phyloP scores from a whole-genome alignment of 2,888 invertebrate species.

The Barypeithes pellucidus region DNA sequence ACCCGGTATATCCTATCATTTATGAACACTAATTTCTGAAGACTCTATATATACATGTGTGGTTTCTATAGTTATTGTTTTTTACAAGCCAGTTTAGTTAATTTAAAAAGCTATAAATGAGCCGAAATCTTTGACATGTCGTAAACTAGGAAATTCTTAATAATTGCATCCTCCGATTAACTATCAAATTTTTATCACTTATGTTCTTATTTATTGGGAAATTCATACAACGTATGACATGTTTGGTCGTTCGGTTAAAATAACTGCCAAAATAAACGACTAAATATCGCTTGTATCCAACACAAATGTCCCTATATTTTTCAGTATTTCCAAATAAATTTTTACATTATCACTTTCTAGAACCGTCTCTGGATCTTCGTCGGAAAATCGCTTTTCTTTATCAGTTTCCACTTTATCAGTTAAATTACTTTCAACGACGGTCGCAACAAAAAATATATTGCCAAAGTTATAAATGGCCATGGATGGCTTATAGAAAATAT shows the following conservation, averaged over 20 bases:
- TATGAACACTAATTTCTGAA: too few relatives aligned
- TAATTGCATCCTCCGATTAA: too few relatives aligned
- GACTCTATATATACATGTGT: too few relatives aligned
- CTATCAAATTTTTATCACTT: too few relatives aligned
- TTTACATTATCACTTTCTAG: constrained; percentile 25
- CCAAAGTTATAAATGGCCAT: constrained; percentile 9
- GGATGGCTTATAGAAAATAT: background rate
- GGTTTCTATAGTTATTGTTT: too few relatives aligned
- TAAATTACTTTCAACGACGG: constrained; percentile 23
- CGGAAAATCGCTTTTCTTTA: constrained; percentile 17
- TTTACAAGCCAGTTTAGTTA: too few relatives aligned
- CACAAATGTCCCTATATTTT: constrained; percentile 14
- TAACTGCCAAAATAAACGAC: constrained; percentile 5
- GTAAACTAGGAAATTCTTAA: too few relatives aligned
- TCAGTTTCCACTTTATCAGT: constrained; percentile 26
- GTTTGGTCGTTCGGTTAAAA: background rate
- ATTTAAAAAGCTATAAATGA: too few relatives aligned
- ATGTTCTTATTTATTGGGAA: too few relatives aligned
- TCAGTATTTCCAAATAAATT: constrained; percentile 20
- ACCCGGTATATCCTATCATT: too few relatives aligned
- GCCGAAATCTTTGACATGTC: too few relatives aligned
- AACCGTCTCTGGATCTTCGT: constrained; percentile 23
- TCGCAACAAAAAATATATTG: constrained; percentile 21
- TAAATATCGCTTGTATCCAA: constrained; percentile 8
- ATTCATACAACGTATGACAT: too few relatives aligned